Conservation (phyloP, 2,797 vertebrate genomes). For the Aphelocoma californica region DNA sequence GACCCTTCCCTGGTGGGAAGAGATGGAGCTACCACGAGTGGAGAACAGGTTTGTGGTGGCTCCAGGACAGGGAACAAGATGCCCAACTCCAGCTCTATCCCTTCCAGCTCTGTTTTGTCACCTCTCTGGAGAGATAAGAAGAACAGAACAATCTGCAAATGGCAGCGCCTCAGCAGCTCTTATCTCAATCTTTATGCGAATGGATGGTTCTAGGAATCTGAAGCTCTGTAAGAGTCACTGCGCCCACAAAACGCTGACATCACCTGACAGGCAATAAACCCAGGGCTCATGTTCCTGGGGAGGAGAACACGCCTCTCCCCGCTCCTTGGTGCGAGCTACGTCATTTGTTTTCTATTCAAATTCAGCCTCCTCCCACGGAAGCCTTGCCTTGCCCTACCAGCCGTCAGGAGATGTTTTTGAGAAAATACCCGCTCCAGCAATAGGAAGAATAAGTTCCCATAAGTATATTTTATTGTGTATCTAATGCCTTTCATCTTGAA, state of each 20-base stretch:
- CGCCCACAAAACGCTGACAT: slow-evolving; percentile 36
- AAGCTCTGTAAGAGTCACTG: slow-evolving; percentile 12
- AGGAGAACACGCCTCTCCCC: slow-evolving; percentile 25
- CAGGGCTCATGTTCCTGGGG: background rate
- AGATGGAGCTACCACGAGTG: background rate
- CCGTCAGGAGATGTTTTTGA: background rate
- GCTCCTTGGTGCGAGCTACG: background rate
- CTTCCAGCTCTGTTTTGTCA: background rate
- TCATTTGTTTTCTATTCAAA: slow-evolving; percentile 65
- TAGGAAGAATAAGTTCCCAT: slow-evolving; percentile 40
- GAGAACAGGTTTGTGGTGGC: background rate
- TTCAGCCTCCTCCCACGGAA: slow-evolving; percentile 37
- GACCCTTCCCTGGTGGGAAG: background rate
- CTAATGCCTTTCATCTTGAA: slow-evolving; percentile 32
- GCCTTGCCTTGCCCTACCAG: background rate
- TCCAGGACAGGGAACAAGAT: background rate
- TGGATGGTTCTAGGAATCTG: slow-evolving; percentile 17
- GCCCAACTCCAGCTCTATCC: background rate
- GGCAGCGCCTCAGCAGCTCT: background rate
- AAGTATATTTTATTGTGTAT: slow-evolving; percentile 23
- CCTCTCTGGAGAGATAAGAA: background rate
- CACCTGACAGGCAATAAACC: slow-evolving; percentile 31
- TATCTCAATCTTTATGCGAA: background rate
- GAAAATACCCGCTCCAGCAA: background rate
- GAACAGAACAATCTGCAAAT: background rate